phyloP scores from a whole-genome alignment of 2,113 vertebrate genomes.

The Hippoglossus stenolepis region DNA sequence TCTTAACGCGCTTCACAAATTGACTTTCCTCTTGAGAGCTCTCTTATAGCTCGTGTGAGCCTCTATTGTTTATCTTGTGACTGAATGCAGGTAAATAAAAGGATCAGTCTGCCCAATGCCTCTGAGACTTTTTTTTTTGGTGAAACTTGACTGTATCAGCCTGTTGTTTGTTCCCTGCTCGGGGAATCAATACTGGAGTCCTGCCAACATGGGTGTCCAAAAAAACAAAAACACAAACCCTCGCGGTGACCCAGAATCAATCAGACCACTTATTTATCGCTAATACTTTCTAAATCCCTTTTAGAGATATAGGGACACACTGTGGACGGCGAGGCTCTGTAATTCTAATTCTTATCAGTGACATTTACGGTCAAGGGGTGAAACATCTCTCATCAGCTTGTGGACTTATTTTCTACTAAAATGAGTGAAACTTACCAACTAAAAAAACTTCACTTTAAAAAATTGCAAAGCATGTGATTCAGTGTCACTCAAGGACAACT shows the following conservation, averaged over 20 bases:
- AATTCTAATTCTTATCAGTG: constrained; percentile 5
- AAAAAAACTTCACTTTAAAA: not conserved
- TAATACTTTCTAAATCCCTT: constrained; percentile 43
- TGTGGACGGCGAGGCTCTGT: not conserved
- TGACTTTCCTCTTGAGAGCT: not conserved
- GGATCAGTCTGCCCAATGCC: constrained; percentile 2
- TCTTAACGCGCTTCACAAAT: not conserved
- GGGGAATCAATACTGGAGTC: constrained; percentile 37
- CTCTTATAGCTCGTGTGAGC: not conserved
- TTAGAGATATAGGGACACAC: not conserved
- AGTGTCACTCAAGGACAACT: constrained; percentile 27
- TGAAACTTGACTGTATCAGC: constrained; percentile 5
- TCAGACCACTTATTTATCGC: constrained; percentile 37
- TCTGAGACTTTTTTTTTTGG: constrained; percentile 1
- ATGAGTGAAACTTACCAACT: constrained; percentile 5
- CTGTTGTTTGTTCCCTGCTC: constrained; percentile 35
- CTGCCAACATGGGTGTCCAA: constrained; percentile 27
- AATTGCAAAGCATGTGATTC: not conserved
- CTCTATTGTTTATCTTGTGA: not conserved
- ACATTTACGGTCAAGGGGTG: constrained; percentile 2
- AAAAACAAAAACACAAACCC: constrained; percentile 35
- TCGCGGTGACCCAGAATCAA: constrained; percentile 42
- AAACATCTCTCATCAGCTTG: not conserved
- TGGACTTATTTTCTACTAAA: constrained; percentile 11
- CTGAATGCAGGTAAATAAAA: constrained; percentile 9